Evolutionary conservation across 1,140 invertebrate species (phyloP), one percentile per base, ranked within the genome.

Genomic region (Drosophila sproati): DNA sequence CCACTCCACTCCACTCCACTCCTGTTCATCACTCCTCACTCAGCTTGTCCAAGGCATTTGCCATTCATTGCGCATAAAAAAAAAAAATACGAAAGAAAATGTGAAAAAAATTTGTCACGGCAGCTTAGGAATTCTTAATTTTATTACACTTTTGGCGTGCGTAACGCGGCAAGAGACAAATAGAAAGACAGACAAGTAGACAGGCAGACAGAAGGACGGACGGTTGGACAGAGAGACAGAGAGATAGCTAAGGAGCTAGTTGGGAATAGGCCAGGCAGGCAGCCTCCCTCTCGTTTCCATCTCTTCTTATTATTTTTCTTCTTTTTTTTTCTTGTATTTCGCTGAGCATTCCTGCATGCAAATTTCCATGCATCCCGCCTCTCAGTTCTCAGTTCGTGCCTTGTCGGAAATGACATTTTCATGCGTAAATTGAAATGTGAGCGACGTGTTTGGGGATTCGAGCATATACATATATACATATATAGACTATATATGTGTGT

Each of bases 401-500:
- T 70, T 83, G 85, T 89, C 80, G 85, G 88, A 87, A 91, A 91
- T 91, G 88, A 83, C 87, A 91, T 91, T 91, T 91, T 91, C 88
- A 91, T 91, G 87, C 88, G 87, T 91, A 91, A 91, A 91, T 91
- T 91, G 87, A 91, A 91, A 91, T 91, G 87, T 87, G 82, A 81
- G 87, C 82, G 82, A 91, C 87, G 88, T 91, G 87, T 88, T 88
- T 89, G 85, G 85, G 85, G 85, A 89, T 89, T 89, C 78, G 28
- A 71, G 52, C 75, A 32, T 52, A 3, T 59, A 52, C 12, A 7
- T 41, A 10, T 34, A 5, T 10, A 8, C 20, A 2, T 20, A 4
- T 54, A 4, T 47, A 10, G 31, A 47, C 29, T 39, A 10, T 48
- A 5, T n/a, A n/a, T n/a, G n/a, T 59, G 34, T 61, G 54, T 74